Evolutionary conservation across 2,888 invertebrate genomes (phyloP), one percentile per base, ranked within the genome.

Genomic region (Capitulum mitella): DNA sequence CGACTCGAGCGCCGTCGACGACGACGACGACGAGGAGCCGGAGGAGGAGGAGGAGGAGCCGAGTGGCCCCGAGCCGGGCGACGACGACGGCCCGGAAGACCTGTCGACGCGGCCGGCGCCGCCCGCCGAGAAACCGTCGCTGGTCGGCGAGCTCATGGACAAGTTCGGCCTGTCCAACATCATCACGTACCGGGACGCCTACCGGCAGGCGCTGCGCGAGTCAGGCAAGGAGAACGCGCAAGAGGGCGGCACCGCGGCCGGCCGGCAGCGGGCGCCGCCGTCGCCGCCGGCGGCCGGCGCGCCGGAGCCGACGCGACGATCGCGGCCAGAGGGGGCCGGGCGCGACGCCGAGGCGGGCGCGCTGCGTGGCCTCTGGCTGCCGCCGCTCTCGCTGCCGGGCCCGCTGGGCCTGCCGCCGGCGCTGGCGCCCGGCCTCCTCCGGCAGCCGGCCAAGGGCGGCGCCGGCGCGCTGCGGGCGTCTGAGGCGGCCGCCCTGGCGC

Each of bases 71-170:
- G 90, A 90, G 78, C 90, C 91, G 78, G 91, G 91, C 80, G 90
- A 90, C 79, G 37, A 70, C 34, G 70, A 70, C 6, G 64, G 8
- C 70, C 93, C 91, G 29, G 93, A 93, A 86, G 93, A 93, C 84
- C 87, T 93, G 70, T 92, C 86, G 48, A 86, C 85, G 46, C 85
- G 85, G 80, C 81, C 80, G 74, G 80, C 78, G 78, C 82, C 77
- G 76, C 79, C 78, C 80, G 81, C 80, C 76, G 82, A 82, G 81
- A 80, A 83, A 77, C 91, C 91, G 79, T 92, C 93, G 51, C 88
- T 97, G 74, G 94, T 97, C 29, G 95, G 95, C 32, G 97, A 98
- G 85, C 90, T 98, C 54, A 97, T 98, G 95, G 96, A 97, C 85
- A 95, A 96, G 86, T 96, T 96, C 84, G 97, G 97, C 0, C 87